These are phyloP conservation scores for Archocentrus centrarchus DNA, from an alignment of 2,113 vertebrate species.

Conservation along the genomic window DNA sequence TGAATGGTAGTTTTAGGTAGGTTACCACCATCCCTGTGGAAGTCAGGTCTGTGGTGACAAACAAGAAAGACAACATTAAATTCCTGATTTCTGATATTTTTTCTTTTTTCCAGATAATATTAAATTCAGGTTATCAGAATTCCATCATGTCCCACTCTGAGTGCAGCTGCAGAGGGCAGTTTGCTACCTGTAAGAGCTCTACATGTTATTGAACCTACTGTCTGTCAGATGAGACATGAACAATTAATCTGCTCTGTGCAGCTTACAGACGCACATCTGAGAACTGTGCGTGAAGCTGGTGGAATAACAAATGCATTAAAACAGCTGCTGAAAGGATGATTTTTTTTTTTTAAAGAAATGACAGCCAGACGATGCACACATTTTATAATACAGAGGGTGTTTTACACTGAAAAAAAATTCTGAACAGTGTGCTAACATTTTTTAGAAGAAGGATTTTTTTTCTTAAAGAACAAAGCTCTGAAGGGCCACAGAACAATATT, in stretches of 20 bases:
- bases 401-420: too few species aligned
- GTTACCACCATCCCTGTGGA: not conserved
- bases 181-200: not conserved
- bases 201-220: not conserved
- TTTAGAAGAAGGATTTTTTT: too few species aligned
- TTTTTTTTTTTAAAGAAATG: too few species aligned
- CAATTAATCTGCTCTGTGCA: not conserved
- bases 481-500: too few species aligned
- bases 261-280: not conserved
- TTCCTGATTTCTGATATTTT: not conserved
- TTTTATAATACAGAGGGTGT: too few species aligned
- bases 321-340: too few species aligned
- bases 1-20: fast-evolving
- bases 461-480: too few species aligned
- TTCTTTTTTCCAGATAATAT: not conserved
- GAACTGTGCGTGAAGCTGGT: not conserved
- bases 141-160: not conserved
- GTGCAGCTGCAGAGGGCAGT: not conserved
- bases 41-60: not conserved
- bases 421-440: too few species aligned
- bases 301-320: too few species aligned
- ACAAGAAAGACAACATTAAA: too few species aligned
- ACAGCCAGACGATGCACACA: too few species aligned
- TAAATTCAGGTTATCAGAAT: not conserved
- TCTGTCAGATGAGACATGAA: not conserved